Evolutionary conservation across 2,113 vertebrate species (phyloP).

Genomic region (Anser cygnoides): DNA sequence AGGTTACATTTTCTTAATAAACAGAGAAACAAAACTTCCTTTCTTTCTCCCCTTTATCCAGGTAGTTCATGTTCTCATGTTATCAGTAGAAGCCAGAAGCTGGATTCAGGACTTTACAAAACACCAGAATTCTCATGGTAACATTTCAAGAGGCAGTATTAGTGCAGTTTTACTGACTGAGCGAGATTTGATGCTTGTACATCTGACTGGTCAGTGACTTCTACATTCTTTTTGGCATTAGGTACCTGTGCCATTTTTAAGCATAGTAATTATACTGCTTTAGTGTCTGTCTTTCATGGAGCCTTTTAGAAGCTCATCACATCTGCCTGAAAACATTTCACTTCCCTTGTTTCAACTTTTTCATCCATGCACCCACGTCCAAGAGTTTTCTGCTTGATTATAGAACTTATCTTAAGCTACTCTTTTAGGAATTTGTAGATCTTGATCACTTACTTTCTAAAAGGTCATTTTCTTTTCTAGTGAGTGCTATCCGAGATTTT

Average conservation of each 20-base stretch:
- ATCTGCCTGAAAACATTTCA: not conserved
- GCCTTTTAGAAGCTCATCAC: not conserved
- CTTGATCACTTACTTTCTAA: constrained; percentile 13
- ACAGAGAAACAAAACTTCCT: not conserved
- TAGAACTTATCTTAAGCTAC: not conserved
- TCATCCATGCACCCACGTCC: not conserved
- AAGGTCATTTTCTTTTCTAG: not conserved
- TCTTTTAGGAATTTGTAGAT: constrained; percentile 2
- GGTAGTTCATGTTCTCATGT: not conserved
- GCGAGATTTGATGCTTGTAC: not conserved
- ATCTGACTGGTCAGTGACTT: not conserved
- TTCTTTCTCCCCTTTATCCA: not conserved
- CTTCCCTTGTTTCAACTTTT: not conserved
- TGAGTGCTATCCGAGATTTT: not conserved
- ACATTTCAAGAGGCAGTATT: not conserved
- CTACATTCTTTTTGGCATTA: not conserved
- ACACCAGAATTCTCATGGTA: not conserved
- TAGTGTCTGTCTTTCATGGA: not conserved
- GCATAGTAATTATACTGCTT: not conserved
- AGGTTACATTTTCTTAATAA: not conserved
- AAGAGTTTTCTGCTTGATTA: not conserved
- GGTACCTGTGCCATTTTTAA: not conserved
- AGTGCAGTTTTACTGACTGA: not conserved
- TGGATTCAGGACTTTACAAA: not conserved
- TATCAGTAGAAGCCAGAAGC: not conserved